Evolutionary conservation across 2,113 vertebrate species (phyloP).

Genomic region (Miniopterus natalensis): DNA sequence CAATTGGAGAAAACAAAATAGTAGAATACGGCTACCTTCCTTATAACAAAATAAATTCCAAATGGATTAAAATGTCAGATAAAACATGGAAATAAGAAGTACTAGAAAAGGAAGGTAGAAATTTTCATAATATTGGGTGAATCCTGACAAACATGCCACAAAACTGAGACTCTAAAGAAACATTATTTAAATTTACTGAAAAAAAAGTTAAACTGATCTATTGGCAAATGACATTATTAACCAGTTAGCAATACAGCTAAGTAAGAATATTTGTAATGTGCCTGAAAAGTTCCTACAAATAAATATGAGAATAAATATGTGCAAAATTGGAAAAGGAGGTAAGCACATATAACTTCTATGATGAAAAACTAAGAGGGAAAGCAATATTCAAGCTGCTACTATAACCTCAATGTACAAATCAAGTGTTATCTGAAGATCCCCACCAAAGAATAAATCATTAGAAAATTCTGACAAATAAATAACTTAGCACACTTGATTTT

Average conservation of each 20-base stretch:
- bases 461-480: conserved; percentile 28
- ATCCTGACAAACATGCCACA: neutral
- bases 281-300: neutral
- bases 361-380: conserved; percentile 40
- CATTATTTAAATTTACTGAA: conserved; percentile 44
- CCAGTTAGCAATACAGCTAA: neutral
- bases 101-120: neutral
- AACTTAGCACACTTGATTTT: neutral
- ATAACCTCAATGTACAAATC: neutral
- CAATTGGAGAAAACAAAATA: conserved; percentile 16
- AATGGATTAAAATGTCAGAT: neutral
- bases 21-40: neutral
- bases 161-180: neutral
- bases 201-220: neutral
- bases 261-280: neutral
- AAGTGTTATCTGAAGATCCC: neutral
- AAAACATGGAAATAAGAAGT: neutral
- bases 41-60: conserved; percentile 45
- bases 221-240: neutral
- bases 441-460: neutral
- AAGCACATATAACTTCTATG: neutral
- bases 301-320: neutral
- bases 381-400: conserved; percentile 22
- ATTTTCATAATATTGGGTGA: conserved; percentile 41
- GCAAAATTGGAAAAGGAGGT: neutral